These are phyloP conservation scores for Acleris holmiana DNA, from an alignment of 2,888 invertebrate genomes.

Conservation along the genomic window DNA sequence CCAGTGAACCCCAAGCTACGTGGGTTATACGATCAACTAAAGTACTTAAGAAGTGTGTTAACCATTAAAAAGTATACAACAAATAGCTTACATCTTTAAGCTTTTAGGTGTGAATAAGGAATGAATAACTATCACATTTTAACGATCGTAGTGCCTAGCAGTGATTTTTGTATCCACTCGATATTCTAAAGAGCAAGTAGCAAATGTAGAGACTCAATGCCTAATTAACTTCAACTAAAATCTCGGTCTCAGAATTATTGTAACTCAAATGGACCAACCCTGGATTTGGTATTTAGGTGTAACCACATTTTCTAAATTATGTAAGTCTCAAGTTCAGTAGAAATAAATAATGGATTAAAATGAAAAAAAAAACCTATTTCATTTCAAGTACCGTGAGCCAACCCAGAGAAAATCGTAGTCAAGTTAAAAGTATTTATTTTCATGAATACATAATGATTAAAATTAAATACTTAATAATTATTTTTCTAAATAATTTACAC, in stretches of 20 bases:
- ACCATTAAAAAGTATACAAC: too few relatives aligned
- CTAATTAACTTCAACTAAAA: neutral
- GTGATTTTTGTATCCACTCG: neutral
- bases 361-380: neutral
- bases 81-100: too few relatives aligned
- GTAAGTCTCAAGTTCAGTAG: conserved; percentile 27
- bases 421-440: neutral
- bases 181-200: neutral
- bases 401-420: neutral
- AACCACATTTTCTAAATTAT: conserved; percentile 26
- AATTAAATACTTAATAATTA: neutral
- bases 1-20: too few relatives aligned
- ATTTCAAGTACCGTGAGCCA: neutral
- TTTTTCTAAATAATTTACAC: neutral
- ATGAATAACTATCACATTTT: too few relatives aligned
- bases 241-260: conserved; percentile 19
- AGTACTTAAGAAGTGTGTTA: too few relatives aligned
- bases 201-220: neutral
- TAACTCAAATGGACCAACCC: conserved; percentile 39
- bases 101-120: too few relatives aligned
- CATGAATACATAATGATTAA: neutral
- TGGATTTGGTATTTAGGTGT: conserved; percentile 34
- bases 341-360: conserved; percentile 20
- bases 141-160: too few relatives aligned
- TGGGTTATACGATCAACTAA: too few relatives aligned